Evolutionary conservation across 2,797 vertebrate genomes (phyloP).

Genomic region (Sus cebifrons): DNA sequence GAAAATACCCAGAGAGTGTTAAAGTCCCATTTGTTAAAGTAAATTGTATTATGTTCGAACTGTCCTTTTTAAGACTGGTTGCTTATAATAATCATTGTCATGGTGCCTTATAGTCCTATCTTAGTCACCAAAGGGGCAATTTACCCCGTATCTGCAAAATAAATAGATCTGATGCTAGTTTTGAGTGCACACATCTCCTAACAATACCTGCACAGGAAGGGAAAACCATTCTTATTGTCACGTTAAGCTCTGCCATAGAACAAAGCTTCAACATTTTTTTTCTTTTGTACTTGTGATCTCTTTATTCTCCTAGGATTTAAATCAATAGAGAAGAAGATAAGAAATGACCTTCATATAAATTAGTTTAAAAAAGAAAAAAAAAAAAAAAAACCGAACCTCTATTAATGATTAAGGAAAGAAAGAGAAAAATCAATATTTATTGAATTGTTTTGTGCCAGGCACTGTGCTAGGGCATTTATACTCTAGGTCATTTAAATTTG

Average conservation of each 20-base stretch:
- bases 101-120: slow-evolving; percentile 9
- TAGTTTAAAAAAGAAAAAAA: slow-evolving; percentile 18
- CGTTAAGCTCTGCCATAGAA: neutral
- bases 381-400: neutral
- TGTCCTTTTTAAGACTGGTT: slow-evolving; percentile 66
- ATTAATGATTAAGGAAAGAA: slow-evolving; percentile 44
- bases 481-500: neutral
- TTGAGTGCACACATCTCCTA: slow-evolving; percentile 13
- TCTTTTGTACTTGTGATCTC: slow-evolving; percentile 34
- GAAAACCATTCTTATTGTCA: neutral
- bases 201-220: neutral
- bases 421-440: slow-evolving; percentile 45
- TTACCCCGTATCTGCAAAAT: slow-evolving; percentile 54
- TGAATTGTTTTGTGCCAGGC: neutral
- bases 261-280: slow-evolving; percentile 27
- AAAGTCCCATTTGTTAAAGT: slow-evolving; percentile 83
- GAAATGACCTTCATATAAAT: slow-evolving; percentile 49
- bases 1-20: slow-evolving; percentile 79
- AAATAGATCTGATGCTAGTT: slow-evolving; percentile 49
- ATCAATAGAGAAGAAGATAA: slow-evolving; percentile 61
- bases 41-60: slow-evolving; percentile 75
- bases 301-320: slow-evolving; percentile 55
- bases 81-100: slow-evolving; percentile 70
- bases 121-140: slow-evolving; percentile 33
- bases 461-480: neutral